phyloP scores from a whole-genome alignment of 92 coral and sea anemone species.

The Micromussa lordhowensis region DNA sequence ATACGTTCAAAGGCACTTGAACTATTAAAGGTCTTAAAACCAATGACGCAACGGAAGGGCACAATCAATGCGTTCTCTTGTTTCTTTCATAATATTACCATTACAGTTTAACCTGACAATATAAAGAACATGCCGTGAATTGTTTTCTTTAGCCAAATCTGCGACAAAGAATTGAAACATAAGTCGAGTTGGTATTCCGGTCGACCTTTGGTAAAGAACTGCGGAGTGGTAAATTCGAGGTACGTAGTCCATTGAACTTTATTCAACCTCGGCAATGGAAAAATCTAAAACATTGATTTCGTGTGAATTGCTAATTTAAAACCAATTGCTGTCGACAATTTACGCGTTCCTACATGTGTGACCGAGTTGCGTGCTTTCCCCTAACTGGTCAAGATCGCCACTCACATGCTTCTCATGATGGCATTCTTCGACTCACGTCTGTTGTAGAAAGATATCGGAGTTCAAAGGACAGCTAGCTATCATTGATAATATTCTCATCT shows the following conservation, averaged over 20 bases:
- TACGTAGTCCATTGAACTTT: background rate
- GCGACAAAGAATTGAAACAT: slow-evolving; percentile 8
- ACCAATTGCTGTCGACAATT: background rate
- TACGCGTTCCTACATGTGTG: background rate
- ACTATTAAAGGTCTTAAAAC: slow-evolving; percentile 2
- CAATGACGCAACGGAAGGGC: background rate
- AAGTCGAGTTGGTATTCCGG: background rate
- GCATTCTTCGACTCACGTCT: too few relatives aligned
- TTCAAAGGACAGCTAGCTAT: background rate
- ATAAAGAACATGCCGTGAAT: background rate
- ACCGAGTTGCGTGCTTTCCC: background rate
- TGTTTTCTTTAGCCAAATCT: background rate
- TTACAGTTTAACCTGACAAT: background rate
- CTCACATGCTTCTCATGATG: background rate
- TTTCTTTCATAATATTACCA: background rate
- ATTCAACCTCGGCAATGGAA: background rate
- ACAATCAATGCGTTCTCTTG: background rate
- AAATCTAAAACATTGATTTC: background rate
- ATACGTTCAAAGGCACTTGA: background rate
- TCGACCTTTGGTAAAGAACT: background rate
- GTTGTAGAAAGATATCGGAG: too few relatives aligned
- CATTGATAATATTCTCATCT: background rate
- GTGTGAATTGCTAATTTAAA: background rate
- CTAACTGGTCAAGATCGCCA: background rate
- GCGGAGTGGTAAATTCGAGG: background rate